Percentiles rank a stretch among this genome's conserved stretches.
These are phyloP conservation scores for Morbakka virulenta DNA, from an alignment of 30 jellyfish, hydroid and myxozoan species.

Conservation along the genomic window DNA sequence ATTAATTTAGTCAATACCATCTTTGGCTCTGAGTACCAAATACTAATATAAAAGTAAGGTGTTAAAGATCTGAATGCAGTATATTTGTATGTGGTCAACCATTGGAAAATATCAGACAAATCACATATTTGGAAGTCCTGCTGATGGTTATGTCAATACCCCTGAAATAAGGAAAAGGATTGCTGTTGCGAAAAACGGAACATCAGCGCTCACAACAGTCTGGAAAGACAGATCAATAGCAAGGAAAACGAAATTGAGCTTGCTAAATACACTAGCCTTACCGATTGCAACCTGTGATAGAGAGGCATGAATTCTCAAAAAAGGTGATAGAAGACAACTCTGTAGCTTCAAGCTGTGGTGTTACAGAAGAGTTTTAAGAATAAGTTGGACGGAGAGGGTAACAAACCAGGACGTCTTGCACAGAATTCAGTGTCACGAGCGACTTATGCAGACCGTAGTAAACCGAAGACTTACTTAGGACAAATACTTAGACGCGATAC, in stretches of 20 bases:
- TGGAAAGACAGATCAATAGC: not conserved
- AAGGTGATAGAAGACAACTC: not conserved
- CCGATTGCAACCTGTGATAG: not conserved
- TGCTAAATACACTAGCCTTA: not conserved
- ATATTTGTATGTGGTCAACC: too few relatives aligned
- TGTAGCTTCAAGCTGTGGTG: not conserved
- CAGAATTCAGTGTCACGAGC: not conserved
- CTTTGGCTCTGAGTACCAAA: too few relatives aligned
- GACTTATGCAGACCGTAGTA: not conserved
- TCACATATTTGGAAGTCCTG: too few relatives aligned
- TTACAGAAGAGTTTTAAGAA: not conserved
- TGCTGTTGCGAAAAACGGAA: not conserved
- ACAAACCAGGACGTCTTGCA: not conserved
- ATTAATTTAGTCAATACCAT: too few relatives aligned
- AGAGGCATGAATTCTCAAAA: not conserved
- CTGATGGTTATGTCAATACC: too few relatives aligned
- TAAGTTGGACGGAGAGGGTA: not conserved
- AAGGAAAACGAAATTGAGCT: not conserved
- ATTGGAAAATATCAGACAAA: too few relatives aligned
- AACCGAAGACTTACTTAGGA: not conserved
- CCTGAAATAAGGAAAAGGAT: not conserved
- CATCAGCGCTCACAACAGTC: not conserved
- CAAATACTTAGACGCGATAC: not conserved
- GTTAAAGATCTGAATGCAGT: too few relatives aligned
- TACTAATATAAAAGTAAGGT: too few relatives aligned